Base-by-base conservation (phyloP, 1,140 invertebrate genomes). In the Calliphora vicina region DNA sequence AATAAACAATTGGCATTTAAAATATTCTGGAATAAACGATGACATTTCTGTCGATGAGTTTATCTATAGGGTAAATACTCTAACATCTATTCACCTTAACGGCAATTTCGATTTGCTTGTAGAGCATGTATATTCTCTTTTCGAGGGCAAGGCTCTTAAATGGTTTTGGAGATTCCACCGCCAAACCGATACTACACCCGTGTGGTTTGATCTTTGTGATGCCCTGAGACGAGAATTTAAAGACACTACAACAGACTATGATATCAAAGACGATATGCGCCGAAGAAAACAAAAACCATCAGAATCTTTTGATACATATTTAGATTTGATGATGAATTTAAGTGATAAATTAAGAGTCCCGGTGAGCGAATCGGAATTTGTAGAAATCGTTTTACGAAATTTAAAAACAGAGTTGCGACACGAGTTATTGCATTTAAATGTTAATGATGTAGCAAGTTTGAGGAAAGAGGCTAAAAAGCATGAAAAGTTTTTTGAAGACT, bases 241-340 rank as follows among this genome's bases (percentile, higher is more conserved):
- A 35, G 8, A 35, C 8, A 29, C 29, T 8, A 35, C 29, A 8
- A 72, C 8, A 5, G 23, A 72, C 23, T 72, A 26, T 13, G 71
- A 72, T 12, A 27, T 72, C 8, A 26, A 13, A 13, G 25, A 27
- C 26, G 25, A 72, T 25, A 72, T 25, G 10, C 1, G 23, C 8
- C 1, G 71, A 2, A 25, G 25, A 10, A 26, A 27, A 26, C 25
- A 26, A 26, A 26, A 12, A 15, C 2, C 5, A 12, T 26, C 4
- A 17, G 45, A 45, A 45, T 94, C 4, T 29, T 26, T 29, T 8
- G 35, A 26, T 35, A 20, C 25, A 20, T 78, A 10, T 29, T 25
- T 73, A 26, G 23, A 26, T 2, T 73, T 17, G 6, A 45, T 45
- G 43, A 45, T 45, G 43, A 4, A 45, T 12, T 6, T 45, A 12